Evolutionary conservation across 2,797 vertebrate species (phyloP), one percentile per base, ranked within the genome.

Genomic region (Emys orbicularis): DNA sequence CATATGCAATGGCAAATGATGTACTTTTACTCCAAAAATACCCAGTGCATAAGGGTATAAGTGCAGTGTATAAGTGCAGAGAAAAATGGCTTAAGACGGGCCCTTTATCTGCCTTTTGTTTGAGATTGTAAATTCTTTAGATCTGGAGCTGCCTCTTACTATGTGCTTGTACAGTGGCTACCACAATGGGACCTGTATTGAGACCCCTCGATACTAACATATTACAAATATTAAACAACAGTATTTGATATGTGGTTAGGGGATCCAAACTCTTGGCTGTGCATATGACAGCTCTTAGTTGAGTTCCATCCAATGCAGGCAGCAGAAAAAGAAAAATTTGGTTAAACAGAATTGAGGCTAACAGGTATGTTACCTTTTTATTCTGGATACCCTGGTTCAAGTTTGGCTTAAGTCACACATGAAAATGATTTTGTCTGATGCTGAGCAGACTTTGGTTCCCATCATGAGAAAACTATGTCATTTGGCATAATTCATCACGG

Each of bases 141-240:
- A 12, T 25, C 25, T 44, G 41, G 41, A 12, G 12, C 23, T 27
- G 21, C 47, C 18, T 68, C 61, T 68, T 68, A 37, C 34, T n/a
- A 37, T n/a, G 18, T n/a, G 34, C 18, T 37, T 68, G 34, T 68
- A n/a, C 16, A 68, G 34, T 34, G 34, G 61, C 61, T 68, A 19
- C 61, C 34, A 68, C 18, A n/a, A 68, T 37, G 34, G 34, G 34
- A 68, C 34, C 18, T 37, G 34, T n/a, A 10, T n/a, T 37, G 34
- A n/a, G 16, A 8, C 61, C 8, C 8, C 34, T 68, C 8, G 8
- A 68, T 21, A 74, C 76, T 5, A 77, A 5, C 52, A 44, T 49
- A 2, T 0, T 0, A 25, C 12, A 9, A 0, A 1, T 3, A 1
- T 1, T 0, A 1, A 15, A 3, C 72, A 23, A 41, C n/a, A 76